Evolutionary conservation across 2,113 vertebrate genomes (phyloP).

Genomic region (Mandrillus leucophaeus): DNA sequence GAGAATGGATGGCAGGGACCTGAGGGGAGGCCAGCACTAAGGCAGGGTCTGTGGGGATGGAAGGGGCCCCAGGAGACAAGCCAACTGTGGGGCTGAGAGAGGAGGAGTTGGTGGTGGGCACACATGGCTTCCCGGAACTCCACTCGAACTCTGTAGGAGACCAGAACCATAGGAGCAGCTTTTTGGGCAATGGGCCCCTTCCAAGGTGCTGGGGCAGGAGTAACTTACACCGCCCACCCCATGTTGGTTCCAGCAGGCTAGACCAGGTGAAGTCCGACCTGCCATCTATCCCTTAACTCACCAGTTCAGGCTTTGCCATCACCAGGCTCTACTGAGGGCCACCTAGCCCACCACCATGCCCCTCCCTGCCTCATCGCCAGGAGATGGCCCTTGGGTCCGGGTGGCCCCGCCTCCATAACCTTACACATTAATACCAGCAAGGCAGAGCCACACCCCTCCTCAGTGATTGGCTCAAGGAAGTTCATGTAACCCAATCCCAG

Average conservation of each 20-base stretch:
- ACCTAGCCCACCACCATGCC: neutral
- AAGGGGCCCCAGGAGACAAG: neutral
- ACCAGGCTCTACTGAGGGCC: neutral
- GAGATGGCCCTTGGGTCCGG: neutral
- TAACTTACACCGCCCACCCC: neutral
- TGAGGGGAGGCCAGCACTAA: neutral
- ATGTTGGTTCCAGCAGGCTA: neutral
- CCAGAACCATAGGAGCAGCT: neutral
- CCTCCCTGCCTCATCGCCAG: neutral
- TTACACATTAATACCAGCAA: neutral
- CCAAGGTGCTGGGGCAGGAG: neutral
- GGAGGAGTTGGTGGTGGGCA: too few relatives aligned
- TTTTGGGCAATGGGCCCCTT: neutral
- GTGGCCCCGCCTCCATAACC: too few relatives aligned
- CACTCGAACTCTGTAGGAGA: neutral
- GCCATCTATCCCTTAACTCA: neutral
- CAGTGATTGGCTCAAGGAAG: neutral
- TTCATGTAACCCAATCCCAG: neutral
- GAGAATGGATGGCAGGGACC: neutral
- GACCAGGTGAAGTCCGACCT: rapidly evolving
- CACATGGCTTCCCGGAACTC: neutral
- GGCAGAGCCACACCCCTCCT: too few relatives aligned
- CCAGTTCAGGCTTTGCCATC: neutral
- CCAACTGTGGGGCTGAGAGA: neutral
- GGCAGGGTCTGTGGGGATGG: neutral